Percentiles rank a stretch among this genome's conserved stretches.
Evolutionary conservation across 2,888 invertebrate species (phyloP).

Genomic region (Epiblema foenella): DNA sequence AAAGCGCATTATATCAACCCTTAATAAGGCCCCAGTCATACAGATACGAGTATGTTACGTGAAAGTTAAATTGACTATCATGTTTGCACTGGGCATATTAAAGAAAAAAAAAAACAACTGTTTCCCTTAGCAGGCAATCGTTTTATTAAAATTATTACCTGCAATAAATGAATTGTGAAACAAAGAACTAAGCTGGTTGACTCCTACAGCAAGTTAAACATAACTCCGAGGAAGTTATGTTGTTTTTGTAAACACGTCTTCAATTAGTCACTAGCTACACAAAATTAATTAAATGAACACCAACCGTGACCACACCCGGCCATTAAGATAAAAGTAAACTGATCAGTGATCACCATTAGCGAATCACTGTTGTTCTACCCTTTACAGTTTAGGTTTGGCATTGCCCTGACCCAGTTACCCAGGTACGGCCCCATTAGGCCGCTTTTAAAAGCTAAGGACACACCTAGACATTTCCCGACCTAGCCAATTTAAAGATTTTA

Average conservation of each 20-base stretch:
- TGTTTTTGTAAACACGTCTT: neutral
- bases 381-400: slow-evolving; percentile 55
- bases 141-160: neutral
- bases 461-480: slow-evolving; percentile 64
- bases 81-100: too few relatives aligned
- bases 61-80: too few relatives aligned
- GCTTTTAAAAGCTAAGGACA: slow-evolving; percentile 55
- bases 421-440: slow-evolving; percentile 63
- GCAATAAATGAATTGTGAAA: neutral
- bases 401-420: slow-evolving; percentile 72
- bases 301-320: neutral
- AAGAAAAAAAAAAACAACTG: too few relatives aligned
- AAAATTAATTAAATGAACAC: neutral
- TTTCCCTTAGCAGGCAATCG: neutral
- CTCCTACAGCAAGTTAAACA: neutral
- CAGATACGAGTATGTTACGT: too few relatives aligned
- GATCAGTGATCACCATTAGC: slow-evolving; percentile 16
- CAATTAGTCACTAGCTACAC: neutral
- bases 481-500: slow-evolving; percentile 51
- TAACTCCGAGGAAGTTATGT: neutral
- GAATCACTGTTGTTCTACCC: slow-evolving; percentile 23
- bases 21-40: too few relatives aligned
- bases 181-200: neutral
- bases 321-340: slow-evolving; percentile 12
- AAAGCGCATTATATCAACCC: neutral